Evolutionary conservation across 1,140 invertebrate genomes (phyloP), one percentile per base, ranked within the genome.

Genomic region (Pinna nobilis): DNA sequence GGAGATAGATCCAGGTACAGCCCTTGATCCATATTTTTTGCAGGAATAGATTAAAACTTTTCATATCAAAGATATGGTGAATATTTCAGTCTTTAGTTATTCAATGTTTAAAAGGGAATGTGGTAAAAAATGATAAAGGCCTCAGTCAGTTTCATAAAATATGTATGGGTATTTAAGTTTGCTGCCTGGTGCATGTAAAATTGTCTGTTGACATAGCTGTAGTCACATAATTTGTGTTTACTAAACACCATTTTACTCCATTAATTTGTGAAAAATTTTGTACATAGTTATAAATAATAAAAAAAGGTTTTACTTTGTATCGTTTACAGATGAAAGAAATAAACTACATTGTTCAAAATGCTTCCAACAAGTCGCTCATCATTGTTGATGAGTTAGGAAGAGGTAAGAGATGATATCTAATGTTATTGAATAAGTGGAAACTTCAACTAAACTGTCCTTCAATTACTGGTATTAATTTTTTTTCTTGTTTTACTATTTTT

Each of bases 371-470:
- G 3, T 95, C 95, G 41, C 87, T 98, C 50, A 91, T 97, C 13
- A 92, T 97, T 53, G 92, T 97, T 70, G 96, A 98, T 88, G 96
- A 98, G 90, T 88, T 97, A 11, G 95, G 96, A 76, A 91, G 94
- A 90, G 93, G 90, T 90, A 82, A 51, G 23, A 64, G 9, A 33
- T 60, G 53, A 33, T 25, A 53, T 44, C n/a, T 60, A 30, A 49
- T 20, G n/a, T 9, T 64, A 6, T 61, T 53, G 18, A 18, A 53
- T 2, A 13, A 2, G 1, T 5, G 2, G 7, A 28, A 53, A 53
- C 3, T 44, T 44, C 39, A 44, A n/a, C 39, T 11, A 11, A 9
- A 44, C 39, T n/a, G n/a, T 44, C 39, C 39, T 44, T 44, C 39
- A 44, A 11, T 44, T 44, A 11, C 9, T 44, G 39, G n/a, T 44